Base-by-base conservation (phyloP, 2,113 vertebrate genomes). In the Rhinolophus sinicus region DNA sequence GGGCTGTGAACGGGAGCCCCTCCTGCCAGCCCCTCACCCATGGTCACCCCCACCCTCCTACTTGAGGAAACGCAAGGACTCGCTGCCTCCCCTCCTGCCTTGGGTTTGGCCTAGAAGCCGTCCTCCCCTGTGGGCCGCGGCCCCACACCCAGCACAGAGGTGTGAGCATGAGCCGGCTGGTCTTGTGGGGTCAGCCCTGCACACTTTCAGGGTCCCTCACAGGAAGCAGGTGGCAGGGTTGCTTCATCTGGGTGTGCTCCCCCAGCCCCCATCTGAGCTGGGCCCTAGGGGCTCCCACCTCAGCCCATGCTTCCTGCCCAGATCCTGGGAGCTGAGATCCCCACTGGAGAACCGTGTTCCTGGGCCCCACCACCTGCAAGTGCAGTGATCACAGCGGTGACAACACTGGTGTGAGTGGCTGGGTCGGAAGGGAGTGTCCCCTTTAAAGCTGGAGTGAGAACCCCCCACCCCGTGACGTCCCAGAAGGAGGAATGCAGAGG, bases 61-160 rank as follows among this genome's bases (percentile, higher is more conserved):
- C 3, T 54, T 5, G 13, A 47, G 52, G 38, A n/a, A 6, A 13
- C 14, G 12, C 0, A 0, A 8, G 4, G 35, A 13, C 72, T 64
- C 18, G 2, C 56, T 26, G 56, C 72, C 10, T 62, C 72, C 30
- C 9, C 47, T 62, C 70, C 22, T 1, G 3, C 22, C 38, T 5
- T 19, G 14, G 30, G 56, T 47, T 56, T 22, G 81, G 21, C 56
- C 70, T 22, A 60, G 8, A 35, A 0, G 15, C 19, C 12, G 3
- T 19, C 38, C 38, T 22, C 19, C 16, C 1, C 16, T 26, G 28
- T 26, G 11, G 50, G 16, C 28, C 6, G 10, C 8, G 8, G 9
- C 44, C 62, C 13, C 82, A 67, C 5, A 38, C 24, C n/a, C 1
- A 21, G 40, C 83, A 8, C 9, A 18, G 35, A 6, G 19, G 35